These are phyloP conservation scores for Harpalus rufipes DNA, from an alignment of 2,888 invertebrate species.

Conservation along the genomic window DNA sequence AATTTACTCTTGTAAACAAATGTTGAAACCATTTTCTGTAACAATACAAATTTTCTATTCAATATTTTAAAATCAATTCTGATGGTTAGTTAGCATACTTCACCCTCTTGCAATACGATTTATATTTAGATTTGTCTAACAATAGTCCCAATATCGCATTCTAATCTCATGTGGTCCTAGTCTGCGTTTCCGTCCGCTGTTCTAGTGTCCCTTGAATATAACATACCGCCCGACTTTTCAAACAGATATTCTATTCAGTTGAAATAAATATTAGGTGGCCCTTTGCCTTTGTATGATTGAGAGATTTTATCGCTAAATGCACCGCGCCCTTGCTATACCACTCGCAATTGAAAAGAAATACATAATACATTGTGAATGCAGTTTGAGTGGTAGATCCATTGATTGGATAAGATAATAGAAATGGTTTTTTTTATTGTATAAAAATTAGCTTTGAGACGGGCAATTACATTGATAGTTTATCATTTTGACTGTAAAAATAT, in stretches of 20 bases:
- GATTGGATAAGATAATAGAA: background rate
- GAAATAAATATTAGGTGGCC: constrained; percentile 54
- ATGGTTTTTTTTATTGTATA: background rate
- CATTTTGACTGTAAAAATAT: background rate
- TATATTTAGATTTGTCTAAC: constrained; percentile 22
- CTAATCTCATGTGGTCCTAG: constrained; percentile 14
- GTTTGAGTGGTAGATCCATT: background rate
- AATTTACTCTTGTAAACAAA: no score
- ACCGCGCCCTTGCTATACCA: constrained; percentile 7
- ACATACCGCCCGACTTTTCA: constrained; percentile 44
- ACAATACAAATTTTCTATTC: background rate
- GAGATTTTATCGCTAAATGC: constrained; percentile 47
- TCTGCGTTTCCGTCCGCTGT: background rate
- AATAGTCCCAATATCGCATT: constrained; percentile 10
- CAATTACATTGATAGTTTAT: background rate
- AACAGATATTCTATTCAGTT: constrained; percentile 37
- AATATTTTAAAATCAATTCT: background rate
- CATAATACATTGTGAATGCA: background rate
- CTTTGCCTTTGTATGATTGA: constrained; percentile 39
- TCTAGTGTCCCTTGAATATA: constrained; percentile 11
- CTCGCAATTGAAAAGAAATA: constrained; percentile 2
- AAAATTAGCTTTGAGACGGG: background rate
- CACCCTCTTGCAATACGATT: constrained; percentile 13
- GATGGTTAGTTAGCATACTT: background rate
- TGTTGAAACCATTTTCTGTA: no score